phyloP scores from a whole-genome alignment of 2,888 invertebrate genomes.

The Thecocarcelia acutangulata region DNA sequence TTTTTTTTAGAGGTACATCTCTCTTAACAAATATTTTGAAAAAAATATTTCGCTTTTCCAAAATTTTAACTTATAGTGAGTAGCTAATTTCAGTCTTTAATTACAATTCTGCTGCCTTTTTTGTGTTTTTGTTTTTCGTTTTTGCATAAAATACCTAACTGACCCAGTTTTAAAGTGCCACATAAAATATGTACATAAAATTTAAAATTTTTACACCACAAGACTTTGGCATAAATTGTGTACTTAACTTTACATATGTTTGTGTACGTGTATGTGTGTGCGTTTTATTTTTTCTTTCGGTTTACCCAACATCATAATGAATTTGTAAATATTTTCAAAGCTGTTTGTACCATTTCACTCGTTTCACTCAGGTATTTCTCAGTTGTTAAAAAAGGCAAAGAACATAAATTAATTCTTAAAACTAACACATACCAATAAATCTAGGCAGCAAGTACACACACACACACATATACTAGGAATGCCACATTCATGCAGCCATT shows the following conservation, averaged over 20 bases:
- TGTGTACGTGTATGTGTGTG: background rate
- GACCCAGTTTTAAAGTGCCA: conserved; percentile 37
- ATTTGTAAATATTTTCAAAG: conserved; percentile 48
- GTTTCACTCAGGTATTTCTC: conserved; percentile 15
- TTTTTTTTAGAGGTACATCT: no score
- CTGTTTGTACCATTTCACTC: background rate
- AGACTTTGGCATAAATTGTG: conserved; percentile 11
- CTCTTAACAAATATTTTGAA: no score
- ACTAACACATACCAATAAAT: conserved; percentile 43
- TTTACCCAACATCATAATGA: conserved; percentile 50
- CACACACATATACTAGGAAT: background rate
- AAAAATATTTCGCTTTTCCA: no score
- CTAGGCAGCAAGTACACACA: conserved; percentile 43
- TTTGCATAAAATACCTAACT: conserved; percentile 12
- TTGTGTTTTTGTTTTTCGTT: background rate
- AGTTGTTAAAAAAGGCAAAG: conserved; percentile 25
- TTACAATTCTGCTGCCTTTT: background rate
- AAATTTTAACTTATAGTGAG: no score
- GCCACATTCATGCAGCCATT: background rate
- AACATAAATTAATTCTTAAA: conserved; percentile 47
- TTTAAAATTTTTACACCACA: conserved; percentile 29
- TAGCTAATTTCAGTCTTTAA: no score
- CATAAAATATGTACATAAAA: conserved; percentile 47
- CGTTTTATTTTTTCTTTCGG: conserved; percentile 7
- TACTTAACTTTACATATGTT: background rate